phyloP scores from a whole-genome alignment of 2,113 vertebrate genomes.

The Aphyosemion australe region DNA sequence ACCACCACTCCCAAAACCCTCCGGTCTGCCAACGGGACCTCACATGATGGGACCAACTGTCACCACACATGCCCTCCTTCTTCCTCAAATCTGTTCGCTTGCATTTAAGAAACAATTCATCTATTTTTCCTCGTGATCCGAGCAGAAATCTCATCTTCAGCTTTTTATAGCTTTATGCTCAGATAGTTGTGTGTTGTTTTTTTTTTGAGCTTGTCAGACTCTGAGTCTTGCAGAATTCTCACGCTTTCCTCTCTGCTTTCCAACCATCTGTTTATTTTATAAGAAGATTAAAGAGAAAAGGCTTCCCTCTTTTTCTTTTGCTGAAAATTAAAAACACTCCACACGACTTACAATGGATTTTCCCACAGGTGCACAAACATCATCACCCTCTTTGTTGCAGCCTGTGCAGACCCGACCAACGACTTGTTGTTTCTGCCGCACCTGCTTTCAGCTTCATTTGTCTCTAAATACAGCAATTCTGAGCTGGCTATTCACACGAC shows the following conservation, averaged over 20 bases:
- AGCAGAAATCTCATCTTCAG: not conserved
- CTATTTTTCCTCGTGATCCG: constrained; percentile 41
- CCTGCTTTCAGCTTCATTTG: constrained; percentile 68
- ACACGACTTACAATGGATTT: constrained; percentile 15
- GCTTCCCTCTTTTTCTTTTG: not conserved
- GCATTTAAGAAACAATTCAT: constrained; percentile 41
- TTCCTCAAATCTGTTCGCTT: constrained; percentile 57
- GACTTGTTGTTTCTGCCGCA: constrained; percentile 47
- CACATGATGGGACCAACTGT: constrained; percentile 76
- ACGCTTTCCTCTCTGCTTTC: constrained; percentile 2
- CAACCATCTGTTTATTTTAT: constrained; percentile 1
- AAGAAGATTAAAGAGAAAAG: constrained; percentile 19
- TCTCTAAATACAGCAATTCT: constrained; percentile 51
- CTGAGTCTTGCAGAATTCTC: constrained; percentile 27
- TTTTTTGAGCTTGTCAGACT: constrained; percentile 16
- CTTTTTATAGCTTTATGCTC: not conserved
- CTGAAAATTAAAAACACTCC: constrained; percentile 39
- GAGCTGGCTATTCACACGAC: constrained; percentile 54
- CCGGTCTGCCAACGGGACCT: constrained; percentile 57
- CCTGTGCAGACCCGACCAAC: constrained; percentile 31
- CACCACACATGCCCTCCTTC: constrained; percentile 70
- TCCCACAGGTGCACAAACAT: constrained; percentile 65
- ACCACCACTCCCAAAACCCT: constrained; percentile 58
- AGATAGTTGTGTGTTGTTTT: not conserved
- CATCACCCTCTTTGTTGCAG: constrained; percentile 39